A percentile compares a stretch with the other conserved stretches of the same genome.
Conservation (phyloP, 2,113 vertebrate genomes). For the Hystrix brachyura region DNA sequence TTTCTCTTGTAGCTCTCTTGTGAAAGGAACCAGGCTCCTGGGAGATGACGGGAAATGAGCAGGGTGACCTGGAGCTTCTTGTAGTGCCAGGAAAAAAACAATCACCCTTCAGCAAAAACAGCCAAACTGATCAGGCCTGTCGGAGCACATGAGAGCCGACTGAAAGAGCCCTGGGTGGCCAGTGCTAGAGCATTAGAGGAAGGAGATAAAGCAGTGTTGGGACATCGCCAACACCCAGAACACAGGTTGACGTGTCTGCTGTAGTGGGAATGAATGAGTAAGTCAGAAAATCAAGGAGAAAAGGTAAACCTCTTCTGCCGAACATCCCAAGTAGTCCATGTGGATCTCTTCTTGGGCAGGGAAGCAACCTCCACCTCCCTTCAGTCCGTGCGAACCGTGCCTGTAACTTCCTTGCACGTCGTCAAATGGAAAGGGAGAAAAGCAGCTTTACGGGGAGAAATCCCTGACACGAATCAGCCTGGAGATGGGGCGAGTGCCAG, state of each 20-base stretch:
- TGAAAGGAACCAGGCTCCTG: not conserved
- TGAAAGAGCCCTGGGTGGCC: not conserved
- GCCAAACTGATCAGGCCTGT: no score
- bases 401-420: not conserved
- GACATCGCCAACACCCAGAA: not conserved
- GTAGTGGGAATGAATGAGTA: not conserved
- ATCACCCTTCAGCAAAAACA: not conserved
- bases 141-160: not conserved
- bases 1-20: not conserved
- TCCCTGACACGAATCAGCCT: not conserved
- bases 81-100: not conserved
- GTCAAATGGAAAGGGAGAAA: not conserved
- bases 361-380: not conserved
- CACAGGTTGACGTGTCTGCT: not conserved
- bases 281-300: not conserved
- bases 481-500: not conserved
- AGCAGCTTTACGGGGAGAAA: not conserved
- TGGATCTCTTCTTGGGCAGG: not conserved
- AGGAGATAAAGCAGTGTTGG: not conserved
- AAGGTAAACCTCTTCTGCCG: not conserved
- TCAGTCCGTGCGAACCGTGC: not conserved
- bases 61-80: not conserved
- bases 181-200: not conserved
- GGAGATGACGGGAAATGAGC: not conserved
- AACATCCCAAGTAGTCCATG: not conserved